Base-by-base conservation (phyloP, 2,888 invertebrate species). In the Anaspis maculata region DNA sequence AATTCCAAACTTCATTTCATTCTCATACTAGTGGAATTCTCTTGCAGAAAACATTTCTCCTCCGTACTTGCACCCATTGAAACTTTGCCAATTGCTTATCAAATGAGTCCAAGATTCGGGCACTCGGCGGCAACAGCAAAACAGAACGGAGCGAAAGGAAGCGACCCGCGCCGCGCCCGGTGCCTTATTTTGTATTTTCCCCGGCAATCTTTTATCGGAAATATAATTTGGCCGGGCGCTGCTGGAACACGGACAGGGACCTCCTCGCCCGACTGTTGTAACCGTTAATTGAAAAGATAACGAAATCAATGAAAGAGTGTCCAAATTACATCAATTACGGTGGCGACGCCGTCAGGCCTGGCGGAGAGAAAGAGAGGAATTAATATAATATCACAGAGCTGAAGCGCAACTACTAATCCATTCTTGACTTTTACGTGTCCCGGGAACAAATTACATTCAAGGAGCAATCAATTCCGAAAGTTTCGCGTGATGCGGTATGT, bases 401-500 rank as follows among this genome's bases (percentile, higher is more conserved):
- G 32, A 25, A 16, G 30, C 27, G 32, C 27, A 37, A n/a, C n/a
- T n/a, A n/a, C n/a, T n/a, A n/a, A 37, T 32, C 37, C 27, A 37
- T 37, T 37, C 32, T 37, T 25, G 28, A 37, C 24, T 37, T 37
- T 32, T 37, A 37, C 37, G 37, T 37, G 37, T 29, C 37, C 24
- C 19, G 37, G 32, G 32, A 37, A 32, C 37, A 40, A 44, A 42
- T 39, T 34, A 38, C 29, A 31, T 32, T 32, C 27, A n/a, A 9
- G 19, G 25, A 27, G 39, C 33, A 44, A 44, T 44, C 44, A 39
- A 44, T 41, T 41, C 37, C 9, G 28, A 39, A 42, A 43, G 37
- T 43, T 39, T 41, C 28, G 39, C 37, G 39, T 41, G 45, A 39
- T 9, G 38, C 41, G 39, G 41, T 41, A 41, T 41, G 41, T 42